A percentile compares a stretch with the other conserved stretches of the same genome.
phyloP scores from a whole-genome alignment of 2,113 vertebrate genomes.

The Galemys pyrenaicus region DNA sequence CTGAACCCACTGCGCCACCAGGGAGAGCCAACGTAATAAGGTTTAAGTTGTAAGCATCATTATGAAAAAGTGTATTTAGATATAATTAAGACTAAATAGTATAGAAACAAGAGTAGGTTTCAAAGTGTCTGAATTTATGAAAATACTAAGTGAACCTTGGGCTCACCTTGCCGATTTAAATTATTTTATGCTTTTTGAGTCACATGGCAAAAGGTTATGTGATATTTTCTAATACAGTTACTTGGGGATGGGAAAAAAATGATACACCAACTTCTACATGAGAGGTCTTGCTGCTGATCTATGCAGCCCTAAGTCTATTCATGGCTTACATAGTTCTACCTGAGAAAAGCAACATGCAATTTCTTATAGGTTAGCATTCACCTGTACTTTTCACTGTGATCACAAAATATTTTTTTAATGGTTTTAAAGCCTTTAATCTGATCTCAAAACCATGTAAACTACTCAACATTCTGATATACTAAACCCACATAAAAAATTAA shows the following conservation, averaged over 20 bases:
- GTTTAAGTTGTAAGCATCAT: background rate
- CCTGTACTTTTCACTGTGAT: background rate
- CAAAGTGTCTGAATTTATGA: background rate
- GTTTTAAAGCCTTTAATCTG: background rate
- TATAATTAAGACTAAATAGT: background rate
- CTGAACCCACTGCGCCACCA: too few relatives aligned
- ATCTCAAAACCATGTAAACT: background rate
- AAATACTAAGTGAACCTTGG: background rate
- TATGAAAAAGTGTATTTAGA: background rate
- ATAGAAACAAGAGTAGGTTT: background rate
- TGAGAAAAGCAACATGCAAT: background rate
- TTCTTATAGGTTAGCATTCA: constrained; percentile 2
- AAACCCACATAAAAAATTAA: background rate
- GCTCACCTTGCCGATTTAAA: background rate
- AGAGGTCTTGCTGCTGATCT: background rate
- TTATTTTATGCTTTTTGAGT: background rate
- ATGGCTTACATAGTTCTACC: background rate
- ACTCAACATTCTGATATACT: background rate
- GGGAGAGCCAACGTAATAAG: too few relatives aligned
- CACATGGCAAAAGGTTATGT: background rate
- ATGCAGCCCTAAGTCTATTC: background rate
- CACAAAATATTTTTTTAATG: background rate
- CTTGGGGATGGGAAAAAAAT: constrained; percentile 38
- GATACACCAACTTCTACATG: background rate
- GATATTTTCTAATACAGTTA: background rate